phyloP scores from a whole-genome alignment of 2,888 invertebrate species.

The Calameuta idolon region DNA sequence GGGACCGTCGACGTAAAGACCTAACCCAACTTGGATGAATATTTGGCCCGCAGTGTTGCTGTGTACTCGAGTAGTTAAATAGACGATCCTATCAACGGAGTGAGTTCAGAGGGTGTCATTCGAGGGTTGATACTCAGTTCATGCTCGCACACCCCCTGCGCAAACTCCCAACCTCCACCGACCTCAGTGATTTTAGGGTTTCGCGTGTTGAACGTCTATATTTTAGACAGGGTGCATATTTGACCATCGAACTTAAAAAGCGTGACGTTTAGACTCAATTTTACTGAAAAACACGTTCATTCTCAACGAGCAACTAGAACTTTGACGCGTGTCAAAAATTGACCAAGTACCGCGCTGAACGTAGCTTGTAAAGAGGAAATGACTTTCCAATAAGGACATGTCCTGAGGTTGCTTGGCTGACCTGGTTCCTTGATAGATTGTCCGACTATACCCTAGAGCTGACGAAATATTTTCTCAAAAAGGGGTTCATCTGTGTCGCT shows the following conservation, averaged over 20 bases:
- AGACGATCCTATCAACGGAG: neutral
- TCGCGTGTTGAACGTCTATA: neutral
- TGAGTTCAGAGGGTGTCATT: neutral
- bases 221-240: slow-evolving; percentile 26
- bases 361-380: slow-evolving; percentile 37
- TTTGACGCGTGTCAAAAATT: slow-evolving; percentile 36
- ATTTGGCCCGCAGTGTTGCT: neutral
- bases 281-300: slow-evolving; percentile 19
- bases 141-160: neutral
- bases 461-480: slow-evolving; percentile 21
- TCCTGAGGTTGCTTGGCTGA: slow-evolving; percentile 11
- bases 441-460: slow-evolving; percentile 8
- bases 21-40: neutral
- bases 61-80: neutral
- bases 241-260: slow-evolving; percentile 28
- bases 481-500: neutral
- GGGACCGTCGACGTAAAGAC: neutral
- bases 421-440: too few species aligned
- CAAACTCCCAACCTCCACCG: neutral
- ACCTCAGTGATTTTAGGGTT: neutral
- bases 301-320: neutral
- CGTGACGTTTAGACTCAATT: slow-evolving; percentile 20
- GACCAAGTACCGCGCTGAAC: slow-evolving; percentile 32
- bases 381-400: slow-evolving; percentile 49
- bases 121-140: neutral